Conservation (phyloP, 2,888 invertebrate genomes). For the Archips crataeganus region DNA sequence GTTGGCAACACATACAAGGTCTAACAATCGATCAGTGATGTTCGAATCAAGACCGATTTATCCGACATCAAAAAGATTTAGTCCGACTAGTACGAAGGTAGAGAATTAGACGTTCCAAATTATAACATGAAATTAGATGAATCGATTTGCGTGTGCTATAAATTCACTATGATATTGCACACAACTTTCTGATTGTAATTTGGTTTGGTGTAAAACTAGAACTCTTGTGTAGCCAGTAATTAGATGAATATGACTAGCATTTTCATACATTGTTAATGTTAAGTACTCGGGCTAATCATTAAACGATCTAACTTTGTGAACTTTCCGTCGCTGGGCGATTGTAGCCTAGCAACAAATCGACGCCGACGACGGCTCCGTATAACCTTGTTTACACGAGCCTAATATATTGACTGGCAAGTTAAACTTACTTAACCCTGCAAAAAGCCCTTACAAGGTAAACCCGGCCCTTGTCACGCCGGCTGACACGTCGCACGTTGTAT, state of each 20-base stretch:
- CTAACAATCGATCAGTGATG: conserved; percentile 37
- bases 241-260: conserved; percentile 12
- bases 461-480: conserved; percentile 25
- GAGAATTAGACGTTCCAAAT: conserved; percentile 4
- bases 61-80: conserved; percentile 23
- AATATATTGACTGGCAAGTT: conserved; percentile 34
- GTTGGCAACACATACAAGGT: conserved; percentile 36
- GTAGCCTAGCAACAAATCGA: conserved; percentile 38
- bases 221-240: neutral
- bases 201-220: neutral
- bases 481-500: conserved; percentile 22
- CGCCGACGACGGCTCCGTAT: conserved; percentile 9
- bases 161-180: neutral
- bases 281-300: conserved; percentile 24
- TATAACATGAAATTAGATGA: neutral
- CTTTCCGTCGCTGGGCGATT: conserved; percentile 20
- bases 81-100: neutral
- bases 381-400: conserved; percentile 15
- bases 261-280: conserved; percentile 4
- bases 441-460: conserved; percentile 31
- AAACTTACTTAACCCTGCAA: conserved; percentile 36
- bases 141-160: neutral
- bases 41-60: conserved; percentile 27
- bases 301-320: conserved; percentile 18
- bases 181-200: neutral